These are phyloP conservation scores for Actinopyga echinites DNA, from an alignment of 53 echinoderm and acorn worm species.

Conservation along the genomic window DNA sequence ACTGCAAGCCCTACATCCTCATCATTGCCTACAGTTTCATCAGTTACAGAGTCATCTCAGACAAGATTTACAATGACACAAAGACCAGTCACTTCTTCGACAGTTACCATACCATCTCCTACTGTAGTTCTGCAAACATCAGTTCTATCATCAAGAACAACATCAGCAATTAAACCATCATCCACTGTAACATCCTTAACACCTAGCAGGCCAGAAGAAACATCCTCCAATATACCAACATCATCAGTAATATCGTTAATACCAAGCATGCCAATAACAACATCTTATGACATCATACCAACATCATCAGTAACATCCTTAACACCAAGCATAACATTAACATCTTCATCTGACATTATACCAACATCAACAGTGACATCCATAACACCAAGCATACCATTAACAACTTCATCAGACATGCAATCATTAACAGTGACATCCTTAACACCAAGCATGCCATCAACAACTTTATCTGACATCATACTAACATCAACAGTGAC, in stretches of 20 bases:
- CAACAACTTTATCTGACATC: neutral
- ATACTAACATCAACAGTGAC: too few species aligned
- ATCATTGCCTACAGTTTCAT: too few species aligned
- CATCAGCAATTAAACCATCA: neutral
- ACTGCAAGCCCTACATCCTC: too few species aligned
- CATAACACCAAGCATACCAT: too few species aligned
- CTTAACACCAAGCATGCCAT: neutral
- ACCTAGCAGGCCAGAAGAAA: too few species aligned
- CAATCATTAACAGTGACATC: neutral
- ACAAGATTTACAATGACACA: too few species aligned
- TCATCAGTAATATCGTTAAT: neutral
- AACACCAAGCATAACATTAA: neutral
- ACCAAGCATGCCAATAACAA: too few species aligned
- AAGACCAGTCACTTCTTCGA: too few species aligned
- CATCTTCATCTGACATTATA: neutral
- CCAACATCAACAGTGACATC: neutral
- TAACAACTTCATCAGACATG: neutral
- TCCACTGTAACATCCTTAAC: neutral
- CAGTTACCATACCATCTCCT: too few species aligned
- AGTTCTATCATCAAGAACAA: neutral
- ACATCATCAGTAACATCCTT: neutral
- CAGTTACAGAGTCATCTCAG: too few species aligned
- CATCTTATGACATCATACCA: neutral
- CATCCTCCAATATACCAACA: neutral
- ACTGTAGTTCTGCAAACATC: too few species aligned